Evolutionary conservation across 1,140 invertebrate genomes (phyloP).

Genomic region (Melanaphis sacchari): DNA sequence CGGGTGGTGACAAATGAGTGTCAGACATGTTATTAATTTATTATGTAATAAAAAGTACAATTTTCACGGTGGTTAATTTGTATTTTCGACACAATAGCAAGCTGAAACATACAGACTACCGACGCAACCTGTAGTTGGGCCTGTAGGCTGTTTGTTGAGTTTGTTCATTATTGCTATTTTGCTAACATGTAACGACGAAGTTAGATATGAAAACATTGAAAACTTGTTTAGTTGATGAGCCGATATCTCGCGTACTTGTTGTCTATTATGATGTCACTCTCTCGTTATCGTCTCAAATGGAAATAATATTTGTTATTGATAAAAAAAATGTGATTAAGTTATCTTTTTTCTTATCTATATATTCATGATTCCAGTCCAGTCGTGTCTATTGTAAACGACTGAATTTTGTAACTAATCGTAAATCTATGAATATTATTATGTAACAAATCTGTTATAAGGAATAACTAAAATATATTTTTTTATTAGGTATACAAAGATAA

Average conservation of each 20-base stretch:
- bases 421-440: neutral
- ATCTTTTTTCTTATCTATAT: neutral
- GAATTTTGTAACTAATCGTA: neutral
- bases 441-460: neutral
- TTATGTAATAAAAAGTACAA: neutral
- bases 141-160: too few species aligned
- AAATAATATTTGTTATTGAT: too few species aligned
- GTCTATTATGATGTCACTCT: too few species aligned
- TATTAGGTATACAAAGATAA: neutral
- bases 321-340: neutral
- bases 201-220: too few species aligned
- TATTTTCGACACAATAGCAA: neutral
- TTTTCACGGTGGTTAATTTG: neutral
- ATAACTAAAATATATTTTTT: neutral
- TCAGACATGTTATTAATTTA: neutral
- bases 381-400: neutral
- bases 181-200: too few species aligned
- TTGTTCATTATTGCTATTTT: too few species aligned
- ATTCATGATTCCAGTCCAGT: neutral
- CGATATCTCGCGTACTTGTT: too few species aligned
- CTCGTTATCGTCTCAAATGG: too few species aligned
- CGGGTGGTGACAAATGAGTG: neutral
- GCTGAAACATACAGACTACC: too few species aligned
- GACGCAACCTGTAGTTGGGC: too few species aligned
- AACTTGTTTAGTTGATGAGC: too few species aligned